Percentiles rank a stretch among this genome's conserved stretches.
Conservation (phyloP, 1,140 invertebrate species). For the Uloborus diversus region DNA sequence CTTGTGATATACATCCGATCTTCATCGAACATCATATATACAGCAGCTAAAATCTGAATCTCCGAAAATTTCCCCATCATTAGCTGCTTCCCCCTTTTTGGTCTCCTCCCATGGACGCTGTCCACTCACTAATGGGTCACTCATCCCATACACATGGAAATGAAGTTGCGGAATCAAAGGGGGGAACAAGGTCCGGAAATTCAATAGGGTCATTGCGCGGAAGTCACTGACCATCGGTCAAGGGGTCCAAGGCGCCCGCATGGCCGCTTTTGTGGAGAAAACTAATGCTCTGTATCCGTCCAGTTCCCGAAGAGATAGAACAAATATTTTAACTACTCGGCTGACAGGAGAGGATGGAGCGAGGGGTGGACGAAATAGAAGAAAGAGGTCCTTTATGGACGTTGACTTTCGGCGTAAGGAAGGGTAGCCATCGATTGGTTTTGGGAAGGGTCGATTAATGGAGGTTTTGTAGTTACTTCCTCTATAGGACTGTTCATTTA, state of each 20-base stretch:
- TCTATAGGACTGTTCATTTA: no score
- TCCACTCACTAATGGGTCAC: conserved; percentile 43
- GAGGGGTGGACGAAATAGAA: background rate
- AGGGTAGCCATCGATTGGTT: background rate
- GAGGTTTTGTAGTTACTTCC: no score
- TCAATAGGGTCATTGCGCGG: conserved; percentile 38
- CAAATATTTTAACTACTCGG: conserved; percentile 46
- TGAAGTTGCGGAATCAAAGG: conserved; percentile 26
- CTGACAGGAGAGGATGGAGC: background rate
- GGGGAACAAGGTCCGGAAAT: conserved; percentile 21
- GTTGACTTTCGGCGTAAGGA: no score
- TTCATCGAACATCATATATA: no score
- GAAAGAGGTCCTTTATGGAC: no score
- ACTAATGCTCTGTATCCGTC: conserved; percentile 34
- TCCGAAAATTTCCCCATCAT: background rate
- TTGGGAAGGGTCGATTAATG: background rate
- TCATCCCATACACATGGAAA: conserved; percentile 54
- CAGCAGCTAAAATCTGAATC: background rate
- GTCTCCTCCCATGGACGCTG: conserved; percentile 21
- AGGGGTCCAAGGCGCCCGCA: background rate
- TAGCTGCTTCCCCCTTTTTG: background rate
- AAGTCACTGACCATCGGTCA: conserved; percentile 50
- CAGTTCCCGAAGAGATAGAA: conserved; percentile 7
- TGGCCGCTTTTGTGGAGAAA: background rate
- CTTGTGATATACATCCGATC: no score